Evolutionary conservation across 1,140 invertebrate genomes (phyloP).

Genomic region (Temnothorax curvispinosus): DNA sequence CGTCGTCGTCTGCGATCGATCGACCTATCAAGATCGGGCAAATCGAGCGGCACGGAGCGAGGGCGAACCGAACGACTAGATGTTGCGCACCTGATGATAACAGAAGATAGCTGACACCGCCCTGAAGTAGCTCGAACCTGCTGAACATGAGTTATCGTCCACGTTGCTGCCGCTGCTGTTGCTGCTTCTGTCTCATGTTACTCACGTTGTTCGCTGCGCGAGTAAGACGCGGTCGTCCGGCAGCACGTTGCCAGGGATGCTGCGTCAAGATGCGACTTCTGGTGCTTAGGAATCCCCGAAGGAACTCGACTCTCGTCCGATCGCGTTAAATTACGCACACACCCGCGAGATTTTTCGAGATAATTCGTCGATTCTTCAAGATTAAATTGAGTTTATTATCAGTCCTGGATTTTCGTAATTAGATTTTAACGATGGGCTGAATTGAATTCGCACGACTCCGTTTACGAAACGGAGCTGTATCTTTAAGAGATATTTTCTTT

Average conservation of each 20-base stretch:
- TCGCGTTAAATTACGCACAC: background rate
- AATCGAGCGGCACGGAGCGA: background rate
- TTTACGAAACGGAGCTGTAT: background rate
- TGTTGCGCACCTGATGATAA: slow-evolving; percentile 82
- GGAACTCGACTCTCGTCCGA: background rate
- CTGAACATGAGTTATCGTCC: slow-evolving; percentile 75
- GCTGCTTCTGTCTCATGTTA: slow-evolving; percentile 41
- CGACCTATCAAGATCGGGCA: background rate
- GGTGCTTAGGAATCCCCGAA: background rate
- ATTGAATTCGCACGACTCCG: background rate
- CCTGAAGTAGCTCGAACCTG: slow-evolving; percentile 80
- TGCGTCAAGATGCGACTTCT: background rate
- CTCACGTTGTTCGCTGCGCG: background rate
- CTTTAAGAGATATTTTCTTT: background rate
- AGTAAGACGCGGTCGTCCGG: background rate
- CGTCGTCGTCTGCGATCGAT: slow-evolving; percentile 3
- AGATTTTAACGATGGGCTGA: background rate
- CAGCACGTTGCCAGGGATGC: background rate
- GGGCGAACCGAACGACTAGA: background rate
- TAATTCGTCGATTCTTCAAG: background rate
- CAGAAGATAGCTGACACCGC: slow-evolving; percentile 79
- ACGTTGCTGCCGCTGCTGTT: slow-evolving; percentile 27
- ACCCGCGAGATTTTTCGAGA: background rate
- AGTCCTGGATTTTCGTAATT: background rate
- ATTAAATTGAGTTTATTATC: background rate